These are phyloP conservation scores for Pelecanus crispus DNA, from an alignment of 2,113 vertebrate species.

Conservation along the genomic window DNA sequence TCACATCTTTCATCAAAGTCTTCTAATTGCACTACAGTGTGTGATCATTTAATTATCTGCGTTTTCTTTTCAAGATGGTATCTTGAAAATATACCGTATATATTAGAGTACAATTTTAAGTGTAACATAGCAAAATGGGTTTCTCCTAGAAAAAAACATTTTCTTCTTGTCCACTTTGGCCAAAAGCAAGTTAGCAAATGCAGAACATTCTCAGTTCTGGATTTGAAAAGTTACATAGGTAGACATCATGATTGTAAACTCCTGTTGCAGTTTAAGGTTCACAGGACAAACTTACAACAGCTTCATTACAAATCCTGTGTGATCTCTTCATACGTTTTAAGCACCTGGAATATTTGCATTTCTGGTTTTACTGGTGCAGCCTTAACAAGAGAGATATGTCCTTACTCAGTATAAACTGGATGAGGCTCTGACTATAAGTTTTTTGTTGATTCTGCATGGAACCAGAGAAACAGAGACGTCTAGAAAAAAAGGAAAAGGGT, in stretches of 20 bases:
- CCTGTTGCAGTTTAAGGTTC: background rate
- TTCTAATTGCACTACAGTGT: constrained; percentile 42
- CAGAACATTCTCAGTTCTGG: background rate
- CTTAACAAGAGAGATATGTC: background rate
- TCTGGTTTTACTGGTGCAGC: background rate
- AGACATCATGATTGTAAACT: background rate
- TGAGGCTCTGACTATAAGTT: background rate
- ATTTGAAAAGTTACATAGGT: background rate
- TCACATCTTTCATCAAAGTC: constrained; percentile 34
- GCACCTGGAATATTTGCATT: constrained; percentile 2
- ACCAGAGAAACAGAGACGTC: background rate
- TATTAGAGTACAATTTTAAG: background rate
- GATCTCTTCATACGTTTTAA: constrained; percentile 1
- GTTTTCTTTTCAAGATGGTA: background rate
- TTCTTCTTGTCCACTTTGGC: background rate
- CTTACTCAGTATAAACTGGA: background rate
- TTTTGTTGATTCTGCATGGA: background rate
- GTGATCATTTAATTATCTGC: constrained; percentile 56
- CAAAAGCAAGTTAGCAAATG: background rate
- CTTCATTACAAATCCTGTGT: background rate
- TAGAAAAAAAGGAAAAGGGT: background rate
- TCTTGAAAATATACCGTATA: background rate
- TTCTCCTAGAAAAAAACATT: background rate
- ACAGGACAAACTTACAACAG: background rate
- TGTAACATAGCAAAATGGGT: background rate